Evolutionary conservation across 2,888 invertebrate genomes (phyloP).

Genomic region (Cephus spinipes): DNA sequence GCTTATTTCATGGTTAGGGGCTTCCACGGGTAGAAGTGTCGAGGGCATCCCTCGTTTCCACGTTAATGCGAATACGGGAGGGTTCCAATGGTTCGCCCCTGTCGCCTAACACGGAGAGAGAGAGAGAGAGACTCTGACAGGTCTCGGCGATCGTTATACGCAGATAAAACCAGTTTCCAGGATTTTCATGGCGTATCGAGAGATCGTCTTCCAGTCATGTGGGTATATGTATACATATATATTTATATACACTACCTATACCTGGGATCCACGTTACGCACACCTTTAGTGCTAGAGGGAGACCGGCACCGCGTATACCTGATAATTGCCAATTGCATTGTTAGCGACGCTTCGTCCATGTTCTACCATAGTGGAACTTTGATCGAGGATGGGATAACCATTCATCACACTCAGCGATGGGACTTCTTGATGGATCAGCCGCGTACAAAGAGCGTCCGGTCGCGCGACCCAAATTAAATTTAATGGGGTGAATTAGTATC

Average conservation of each 20-base stretch:
- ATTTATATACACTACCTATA: background rate
- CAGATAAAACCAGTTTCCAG: background rate
- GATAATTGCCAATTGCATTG: background rate
- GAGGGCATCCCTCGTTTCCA: background rate
- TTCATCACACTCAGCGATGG: background rate
- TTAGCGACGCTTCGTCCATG: background rate
- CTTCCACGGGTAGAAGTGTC: background rate
- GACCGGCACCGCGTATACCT: background rate
- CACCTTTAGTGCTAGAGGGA: background rate
- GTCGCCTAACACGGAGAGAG: background rate
- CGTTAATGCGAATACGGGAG: background rate
- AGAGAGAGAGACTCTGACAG: background rate
- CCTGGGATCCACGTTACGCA: background rate
- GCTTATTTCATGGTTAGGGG: background rate
- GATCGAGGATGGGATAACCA: background rate
- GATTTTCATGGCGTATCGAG: background rate
- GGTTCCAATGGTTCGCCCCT: background rate
- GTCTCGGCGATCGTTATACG: background rate
- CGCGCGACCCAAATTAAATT: slow-evolving; percentile 56
- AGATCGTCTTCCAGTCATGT: background rate
- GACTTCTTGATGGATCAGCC: background rate
- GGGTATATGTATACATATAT: background rate
- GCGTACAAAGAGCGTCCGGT: slow-evolving; percentile 5
- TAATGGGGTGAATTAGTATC: slow-evolving; percentile 61
- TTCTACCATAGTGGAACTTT: background rate